phyloP scores from a whole-genome alignment of 2,888 invertebrate genomes.

The Tryphoninae sp. region DNA sequence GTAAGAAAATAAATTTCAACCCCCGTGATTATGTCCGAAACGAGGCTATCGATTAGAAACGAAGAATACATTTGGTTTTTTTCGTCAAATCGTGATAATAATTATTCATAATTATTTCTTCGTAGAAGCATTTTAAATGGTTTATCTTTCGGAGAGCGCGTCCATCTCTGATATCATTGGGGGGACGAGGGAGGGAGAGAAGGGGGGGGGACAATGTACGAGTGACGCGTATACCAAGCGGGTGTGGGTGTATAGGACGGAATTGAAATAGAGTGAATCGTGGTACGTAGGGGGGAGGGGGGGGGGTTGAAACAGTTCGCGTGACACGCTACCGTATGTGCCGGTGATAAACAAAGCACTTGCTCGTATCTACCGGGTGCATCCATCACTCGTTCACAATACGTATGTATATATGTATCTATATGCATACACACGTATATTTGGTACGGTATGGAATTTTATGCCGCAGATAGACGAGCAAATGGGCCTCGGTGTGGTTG shows the following conservation, averaged over 20 bases:
- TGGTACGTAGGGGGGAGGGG: neutral
- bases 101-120: neutral
- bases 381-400: slow-evolving; percentile 68
- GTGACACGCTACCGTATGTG: slow-evolving; percentile 61
- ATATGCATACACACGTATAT: slow-evolving; percentile 27
- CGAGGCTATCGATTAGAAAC: no score
- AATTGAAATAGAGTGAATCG: slow-evolving; percentile 53
- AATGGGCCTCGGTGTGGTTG: slow-evolving; percentile 41
- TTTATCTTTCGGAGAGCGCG: neutral
- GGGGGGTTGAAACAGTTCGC: slow-evolving; percentile 59
- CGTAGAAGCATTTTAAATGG: neutral
- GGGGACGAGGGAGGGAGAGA: neutral
- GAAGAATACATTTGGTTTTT: neutral
- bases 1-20: no score
- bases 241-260: slow-evolving; percentile 6
- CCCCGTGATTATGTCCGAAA: no score
- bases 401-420: slow-evolving; percentile 32
- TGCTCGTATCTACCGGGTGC: slow-evolving; percentile 68
- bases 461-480: slow-evolving; percentile 27
- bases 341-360: slow-evolving; percentile 72
- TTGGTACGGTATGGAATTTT: slow-evolving; percentile 24
- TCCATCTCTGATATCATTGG: neutral
- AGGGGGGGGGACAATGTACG: neutral
- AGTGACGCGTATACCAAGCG: neutral
- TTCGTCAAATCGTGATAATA: neutral